Percentiles rank a stretch among this genome's conserved stretches.
Conservation (phyloP, 2,113 vertebrate species). For the Lepus americanus region DNA sequence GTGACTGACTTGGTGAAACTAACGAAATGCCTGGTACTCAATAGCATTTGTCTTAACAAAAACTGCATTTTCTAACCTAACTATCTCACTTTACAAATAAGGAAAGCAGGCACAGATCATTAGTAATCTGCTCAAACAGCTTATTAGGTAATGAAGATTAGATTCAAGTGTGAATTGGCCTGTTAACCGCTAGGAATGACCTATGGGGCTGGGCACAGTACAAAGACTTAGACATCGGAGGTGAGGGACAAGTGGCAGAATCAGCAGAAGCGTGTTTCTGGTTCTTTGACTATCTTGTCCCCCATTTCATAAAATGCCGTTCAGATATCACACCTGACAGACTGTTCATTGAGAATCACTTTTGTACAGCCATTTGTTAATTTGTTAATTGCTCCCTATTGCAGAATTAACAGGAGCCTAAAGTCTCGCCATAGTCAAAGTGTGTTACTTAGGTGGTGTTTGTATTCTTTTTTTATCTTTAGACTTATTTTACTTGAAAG, state of each 20-base stretch:
- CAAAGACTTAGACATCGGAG: no score
- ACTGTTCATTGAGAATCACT: not conserved
- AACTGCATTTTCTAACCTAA: not conserved
- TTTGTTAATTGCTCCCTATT: constrained; percentile 24
- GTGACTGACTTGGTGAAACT: not conserved
- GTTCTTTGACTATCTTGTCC: not conserved
- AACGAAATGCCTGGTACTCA: not conserved
- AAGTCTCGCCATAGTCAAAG: not conserved
- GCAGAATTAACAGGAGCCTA: not conserved
- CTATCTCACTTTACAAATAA: constrained; percentile 34
- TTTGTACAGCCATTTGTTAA: not conserved
- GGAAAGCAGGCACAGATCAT: not conserved
- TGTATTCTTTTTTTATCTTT: not conserved
- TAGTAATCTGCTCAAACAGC: not conserved
- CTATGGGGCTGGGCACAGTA: no score
- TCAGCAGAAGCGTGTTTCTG: not conserved
- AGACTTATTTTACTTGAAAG: no score
- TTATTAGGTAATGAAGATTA: not conserved
- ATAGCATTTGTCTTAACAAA: not conserved
- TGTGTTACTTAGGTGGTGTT: not conserved
- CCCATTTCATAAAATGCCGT: not conserved
- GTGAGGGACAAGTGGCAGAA: not conserved
- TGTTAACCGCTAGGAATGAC: not conserved
- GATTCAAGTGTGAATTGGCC: not conserved
- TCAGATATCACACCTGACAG: not conserved